Percentiles rank a stretch among this genome's conserved stretches.
Conservation (phyloP, 1,140 invertebrate genomes). For the Helicoverpa zea region DNA sequence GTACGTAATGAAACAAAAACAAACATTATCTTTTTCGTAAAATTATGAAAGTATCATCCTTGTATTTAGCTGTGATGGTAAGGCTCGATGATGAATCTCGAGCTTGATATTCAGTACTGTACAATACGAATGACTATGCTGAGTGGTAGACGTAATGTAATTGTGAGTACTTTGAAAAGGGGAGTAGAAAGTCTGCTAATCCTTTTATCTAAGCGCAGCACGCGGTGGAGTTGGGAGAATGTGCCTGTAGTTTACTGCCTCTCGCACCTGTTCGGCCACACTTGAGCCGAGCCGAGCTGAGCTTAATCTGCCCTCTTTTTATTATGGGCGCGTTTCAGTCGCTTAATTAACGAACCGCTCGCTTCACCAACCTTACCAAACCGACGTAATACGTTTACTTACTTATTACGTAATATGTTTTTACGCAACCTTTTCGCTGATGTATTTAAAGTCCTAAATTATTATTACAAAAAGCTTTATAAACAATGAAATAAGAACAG, state of each 20-base stretch:
- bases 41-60: background rate
- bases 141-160: conserved; percentile 46
- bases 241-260: conserved; percentile 57
- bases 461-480: background rate
- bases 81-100: background rate
- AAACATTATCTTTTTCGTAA: conserved; percentile 34
- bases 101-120: conserved; percentile 3
- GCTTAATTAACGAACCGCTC: conserved; percentile 67
- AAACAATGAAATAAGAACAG: background rate
- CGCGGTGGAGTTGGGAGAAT: conserved; percentile 59
- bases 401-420: too few species aligned
- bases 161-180: conserved; percentile 52
- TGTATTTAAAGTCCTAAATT: background rate
- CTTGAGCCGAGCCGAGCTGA: conserved; percentile 53
- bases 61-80: background rate
- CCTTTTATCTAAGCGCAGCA: conserved; percentile 74
- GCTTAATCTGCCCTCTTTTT: conserved; percentile 66
- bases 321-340: conserved; percentile 58
- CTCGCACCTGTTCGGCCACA: conserved; percentile 61
- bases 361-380: conserved; percentile 55
- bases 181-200: conserved; percentile 70
- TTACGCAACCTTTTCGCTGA: conserved; percentile 14
- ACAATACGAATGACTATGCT: conserved; percentile 32
- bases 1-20: conserved; percentile 25
- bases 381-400: conserved; percentile 43